phyloP scores from a whole-genome alignment of 1,140 invertebrate species.

The Trichonephila inaurata region DNA sequence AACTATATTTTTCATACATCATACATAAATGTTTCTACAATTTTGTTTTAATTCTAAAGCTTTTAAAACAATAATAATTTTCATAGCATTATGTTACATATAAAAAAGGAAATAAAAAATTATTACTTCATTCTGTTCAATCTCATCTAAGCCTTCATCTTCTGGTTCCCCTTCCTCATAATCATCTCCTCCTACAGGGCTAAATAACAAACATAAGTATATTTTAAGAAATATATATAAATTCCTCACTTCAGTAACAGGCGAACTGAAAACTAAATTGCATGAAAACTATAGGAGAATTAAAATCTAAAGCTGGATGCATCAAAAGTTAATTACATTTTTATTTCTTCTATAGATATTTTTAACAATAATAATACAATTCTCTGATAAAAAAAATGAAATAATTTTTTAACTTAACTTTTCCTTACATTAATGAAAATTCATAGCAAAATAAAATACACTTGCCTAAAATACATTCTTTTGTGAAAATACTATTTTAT shows the following conservation, averaged over 20 bases:
- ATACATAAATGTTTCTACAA: background rate
- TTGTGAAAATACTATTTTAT: too few relatives aligned
- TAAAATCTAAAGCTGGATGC: background rate
- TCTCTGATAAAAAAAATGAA: background rate
- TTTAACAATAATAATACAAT: background rate
- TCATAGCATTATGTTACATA: background rate
- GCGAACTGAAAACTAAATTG: too few relatives aligned
- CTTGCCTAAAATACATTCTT: too few relatives aligned
- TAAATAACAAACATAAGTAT: background rate
- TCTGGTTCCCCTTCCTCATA: constrained; percentile 76
- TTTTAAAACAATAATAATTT: background rate
- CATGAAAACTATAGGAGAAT: background rate
- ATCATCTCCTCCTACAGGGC: constrained; percentile 73
- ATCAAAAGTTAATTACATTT: background rate
- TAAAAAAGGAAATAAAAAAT: background rate
- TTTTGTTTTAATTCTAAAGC: background rate
- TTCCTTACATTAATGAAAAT: too few relatives aligned
- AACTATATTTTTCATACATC: background rate
- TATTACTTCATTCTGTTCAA: constrained; percentile 75
- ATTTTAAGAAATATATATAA: background rate
- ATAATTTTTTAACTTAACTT: background rate
- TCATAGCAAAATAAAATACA: too few relatives aligned
- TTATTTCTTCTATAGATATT: background rate
- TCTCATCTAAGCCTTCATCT: constrained; percentile 75
- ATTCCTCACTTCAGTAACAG: too few relatives aligned